These are phyloP conservation scores for Himalopsyche japonica DNA, from an alignment of 2,888 invertebrate species.

Conservation along the genomic window DNA sequence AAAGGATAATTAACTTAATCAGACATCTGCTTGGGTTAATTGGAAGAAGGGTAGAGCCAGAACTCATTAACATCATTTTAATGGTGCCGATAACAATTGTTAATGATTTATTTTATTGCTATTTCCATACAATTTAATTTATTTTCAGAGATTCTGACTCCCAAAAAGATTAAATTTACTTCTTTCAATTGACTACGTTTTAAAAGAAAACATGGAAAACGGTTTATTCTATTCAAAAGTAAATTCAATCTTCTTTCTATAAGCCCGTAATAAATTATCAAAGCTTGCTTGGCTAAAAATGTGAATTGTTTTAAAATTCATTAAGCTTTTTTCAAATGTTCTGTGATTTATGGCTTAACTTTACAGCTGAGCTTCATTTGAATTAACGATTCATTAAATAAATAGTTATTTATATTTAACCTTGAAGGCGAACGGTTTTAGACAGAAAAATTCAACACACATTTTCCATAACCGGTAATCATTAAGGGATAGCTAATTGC, in stretches of 20 bases:
- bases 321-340: background rate
- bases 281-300: background rate
- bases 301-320: background rate
- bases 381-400: no score
- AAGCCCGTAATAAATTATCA: background rate
- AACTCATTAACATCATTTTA: background rate
- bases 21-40: background rate
- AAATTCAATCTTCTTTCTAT: background rate
- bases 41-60: background rate
- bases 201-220: background rate
- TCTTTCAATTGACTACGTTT: background rate
- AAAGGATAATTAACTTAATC: conserved; percentile 6
- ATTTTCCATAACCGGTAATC: no score
- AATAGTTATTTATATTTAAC: no score
- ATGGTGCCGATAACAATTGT: background rate
- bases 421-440: no score
- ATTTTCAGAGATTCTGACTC: background rate
- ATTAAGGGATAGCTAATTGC: no score
- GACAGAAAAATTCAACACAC: no score
- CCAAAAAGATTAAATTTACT: background rate
- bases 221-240: background rate
- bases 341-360: no score
- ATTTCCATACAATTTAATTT: background rate
- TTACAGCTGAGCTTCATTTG: no score
- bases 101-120: background rate